Conservation (phyloP, 2,888 invertebrate species). For the Camptogramma bilineatum region DNA sequence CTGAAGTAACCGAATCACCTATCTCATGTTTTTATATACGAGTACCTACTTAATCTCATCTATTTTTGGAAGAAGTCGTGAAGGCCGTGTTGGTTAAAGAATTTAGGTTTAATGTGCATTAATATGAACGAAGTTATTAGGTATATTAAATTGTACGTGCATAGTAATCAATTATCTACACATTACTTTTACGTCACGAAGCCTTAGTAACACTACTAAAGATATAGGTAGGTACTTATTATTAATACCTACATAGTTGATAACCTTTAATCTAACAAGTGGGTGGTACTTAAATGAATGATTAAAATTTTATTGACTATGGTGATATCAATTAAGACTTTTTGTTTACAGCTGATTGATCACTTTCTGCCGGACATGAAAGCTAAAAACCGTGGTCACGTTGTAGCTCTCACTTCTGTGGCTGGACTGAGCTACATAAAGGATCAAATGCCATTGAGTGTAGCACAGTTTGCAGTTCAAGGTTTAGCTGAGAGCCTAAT, state of each 20-base stretch:
- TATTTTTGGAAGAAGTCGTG: no score
- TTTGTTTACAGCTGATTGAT: conserved; percentile 79
- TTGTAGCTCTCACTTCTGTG: conserved; percentile 87
- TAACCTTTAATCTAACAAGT: conserved; percentile 6
- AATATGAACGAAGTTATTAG: no score
- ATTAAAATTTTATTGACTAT: conserved; percentile 12
- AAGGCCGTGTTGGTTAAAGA: no score
- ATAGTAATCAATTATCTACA: neutral
- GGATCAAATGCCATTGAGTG: conserved; percentile 86
- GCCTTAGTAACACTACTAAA: neutral
- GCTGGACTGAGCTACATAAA: conserved; percentile 86
- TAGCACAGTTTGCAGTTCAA: conserved; percentile 88
- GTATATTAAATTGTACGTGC: neutral
- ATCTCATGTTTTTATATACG: no score
- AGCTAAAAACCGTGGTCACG: conserved; percentile 84
- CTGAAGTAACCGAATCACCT: no score
- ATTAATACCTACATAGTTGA: conserved; percentile 19
- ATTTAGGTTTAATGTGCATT: no score
- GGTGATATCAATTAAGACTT: conserved; percentile 11
- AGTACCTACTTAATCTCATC: no score
- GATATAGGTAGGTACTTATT: neutral
- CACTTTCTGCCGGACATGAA: conserved; percentile 87
- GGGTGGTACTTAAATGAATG: no score
- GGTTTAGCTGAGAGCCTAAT: conserved; percentile 87
- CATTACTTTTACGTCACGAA: neutral